A percentile compares a stretch with the other conserved stretches of the same genome.
Evolutionary conservation across 2,797 vertebrate species (phyloP).

Genomic region (Spinus pinus): DNA sequence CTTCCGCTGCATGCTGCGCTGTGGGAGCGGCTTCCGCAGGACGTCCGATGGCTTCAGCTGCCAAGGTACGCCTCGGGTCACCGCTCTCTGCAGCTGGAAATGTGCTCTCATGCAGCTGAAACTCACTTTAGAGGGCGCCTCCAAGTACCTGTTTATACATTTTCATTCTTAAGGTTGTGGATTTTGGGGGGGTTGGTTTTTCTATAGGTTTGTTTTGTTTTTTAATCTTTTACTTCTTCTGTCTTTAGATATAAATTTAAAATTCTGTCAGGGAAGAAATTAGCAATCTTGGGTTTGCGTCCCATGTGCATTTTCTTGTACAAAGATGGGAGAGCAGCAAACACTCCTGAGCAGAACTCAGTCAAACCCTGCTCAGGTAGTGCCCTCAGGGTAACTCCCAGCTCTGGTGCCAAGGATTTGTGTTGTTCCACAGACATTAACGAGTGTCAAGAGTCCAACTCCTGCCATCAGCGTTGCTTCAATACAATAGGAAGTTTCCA

Average conservation of each 20-base stretch:
- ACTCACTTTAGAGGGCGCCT: background rate
- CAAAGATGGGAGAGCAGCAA: background rate
- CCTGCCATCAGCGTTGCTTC: conserved; percentile 91
- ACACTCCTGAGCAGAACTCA: background rate
- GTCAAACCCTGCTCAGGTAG: background rate
- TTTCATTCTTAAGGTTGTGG: background rate
- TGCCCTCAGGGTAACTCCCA: background rate
- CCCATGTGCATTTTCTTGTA: background rate
- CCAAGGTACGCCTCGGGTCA: conserved; percentile 74
- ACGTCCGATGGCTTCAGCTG: conserved; percentile 86
- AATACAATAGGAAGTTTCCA: conserved; percentile 94
- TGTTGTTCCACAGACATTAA: conserved; percentile 85
- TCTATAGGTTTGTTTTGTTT: background rate
- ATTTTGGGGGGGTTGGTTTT: rapidly evolving
- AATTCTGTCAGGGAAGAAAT: background rate
- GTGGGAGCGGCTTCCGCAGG: conserved; percentile 86
- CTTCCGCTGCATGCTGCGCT: conserved; percentile 86
- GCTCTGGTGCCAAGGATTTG: background rate
- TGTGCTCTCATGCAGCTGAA: background rate
- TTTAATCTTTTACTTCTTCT: background rate
- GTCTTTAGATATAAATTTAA: background rate
- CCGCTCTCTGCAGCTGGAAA: background rate
- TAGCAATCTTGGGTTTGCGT: background rate
- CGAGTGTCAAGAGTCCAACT: conserved; percentile 90
- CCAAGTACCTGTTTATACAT: background rate